Conservation (phyloP, 2,888 invertebrate species). For the Neocrepidodera transversa region DNA sequence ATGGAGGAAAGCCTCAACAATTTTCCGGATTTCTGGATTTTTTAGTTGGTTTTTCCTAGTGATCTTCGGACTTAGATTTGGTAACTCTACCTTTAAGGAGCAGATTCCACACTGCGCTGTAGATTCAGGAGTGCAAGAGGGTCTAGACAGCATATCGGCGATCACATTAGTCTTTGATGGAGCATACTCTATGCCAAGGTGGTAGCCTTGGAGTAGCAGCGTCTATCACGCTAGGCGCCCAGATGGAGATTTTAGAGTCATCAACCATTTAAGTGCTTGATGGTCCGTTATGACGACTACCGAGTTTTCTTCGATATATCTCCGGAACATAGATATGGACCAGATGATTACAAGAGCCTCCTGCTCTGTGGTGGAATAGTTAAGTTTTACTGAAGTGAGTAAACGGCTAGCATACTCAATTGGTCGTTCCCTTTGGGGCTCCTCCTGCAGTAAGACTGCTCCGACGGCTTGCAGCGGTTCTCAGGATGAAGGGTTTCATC, state of each 20-base stretch:
- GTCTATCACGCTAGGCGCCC: slow-evolving; percentile 59
- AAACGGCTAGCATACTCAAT: slow-evolving; percentile 46
- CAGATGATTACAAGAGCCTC: slow-evolving; percentile 45
- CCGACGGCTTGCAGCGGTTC: slow-evolving; percentile 7
- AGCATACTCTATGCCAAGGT: slow-evolving; percentile 53
- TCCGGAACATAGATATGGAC: slow-evolving; percentile 54
- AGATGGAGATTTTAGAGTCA: slow-evolving; percentile 52
- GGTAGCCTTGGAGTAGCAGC: slow-evolving; percentile 53
- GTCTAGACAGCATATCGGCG: slow-evolving; percentile 13
- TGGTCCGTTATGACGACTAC: slow-evolving; percentile 58
- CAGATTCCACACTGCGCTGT: neutral
- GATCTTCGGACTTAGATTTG: too few species aligned
- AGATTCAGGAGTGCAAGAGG: neutral
- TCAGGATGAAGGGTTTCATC: slow-evolving; percentile 1
- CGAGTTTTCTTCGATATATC: slow-evolving; percentile 53
- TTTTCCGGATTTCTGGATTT: slow-evolving; percentile 8
- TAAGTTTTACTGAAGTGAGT: slow-evolving; percentile 38
- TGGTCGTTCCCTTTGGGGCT: slow-evolving; percentile 37
- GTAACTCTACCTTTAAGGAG: neutral
- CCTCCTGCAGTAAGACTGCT: slow-evolving; percentile 34
- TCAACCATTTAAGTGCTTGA: slow-evolving; percentile 59
- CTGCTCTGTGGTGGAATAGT: slow-evolving; percentile 37
- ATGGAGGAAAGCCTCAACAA: neutral
- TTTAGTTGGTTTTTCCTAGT: neutral
- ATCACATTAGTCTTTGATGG: slow-evolving; percentile 52